Base-by-base conservation (phyloP, 1,140 invertebrate species). In the Medauroidea extradentata region DNA sequence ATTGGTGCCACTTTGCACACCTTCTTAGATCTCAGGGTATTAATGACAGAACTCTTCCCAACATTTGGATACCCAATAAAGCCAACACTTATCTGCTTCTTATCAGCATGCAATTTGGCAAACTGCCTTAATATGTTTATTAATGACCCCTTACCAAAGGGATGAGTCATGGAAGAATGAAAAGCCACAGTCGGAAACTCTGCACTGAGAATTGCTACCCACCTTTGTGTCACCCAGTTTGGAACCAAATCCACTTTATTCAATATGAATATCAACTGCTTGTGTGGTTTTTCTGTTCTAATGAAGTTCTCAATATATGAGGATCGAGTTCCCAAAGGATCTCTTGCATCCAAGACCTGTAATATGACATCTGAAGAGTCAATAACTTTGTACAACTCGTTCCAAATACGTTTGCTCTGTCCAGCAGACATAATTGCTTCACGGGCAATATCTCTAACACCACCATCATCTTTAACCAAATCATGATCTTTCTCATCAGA, bases 21-120 rank as follows among this genome's bases (percentile, higher is more conserved):
- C 76, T 96, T 96, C 70, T 97, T 96, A 1, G 90, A 88, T 60
- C 91, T 82, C 25, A 99, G 73, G 0, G 97, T 94, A 74, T 99
- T 99, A 54, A 99, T 99, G 19, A 99, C 87, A 8, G 96, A 99
- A 62, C 94, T 98, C 78, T 99, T 99, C 0, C 98, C 98, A 11
- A 95, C 94, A 83, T 99, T 99, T 3, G 98, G 98, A 77, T 99
- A 99, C 0, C 98, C 98, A 72, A 99, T 98, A 60, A 99, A 93
- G 13, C 97, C 98, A 53, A 99, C 93, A 75, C 94, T 98, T 39
- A 99, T 99, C 80, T 99, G 95, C 71, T 98, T 97, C 69, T 96
- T 96, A 68, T 98, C 94, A 50, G 85, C 77, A 70, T 99, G 96
- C 0, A 98, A 78, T 78, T 98, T 97, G n/a, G 85, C 89, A 79